Conservation (phyloP, 2,797 vertebrate species). For the Hybognathus amarus region DNA sequence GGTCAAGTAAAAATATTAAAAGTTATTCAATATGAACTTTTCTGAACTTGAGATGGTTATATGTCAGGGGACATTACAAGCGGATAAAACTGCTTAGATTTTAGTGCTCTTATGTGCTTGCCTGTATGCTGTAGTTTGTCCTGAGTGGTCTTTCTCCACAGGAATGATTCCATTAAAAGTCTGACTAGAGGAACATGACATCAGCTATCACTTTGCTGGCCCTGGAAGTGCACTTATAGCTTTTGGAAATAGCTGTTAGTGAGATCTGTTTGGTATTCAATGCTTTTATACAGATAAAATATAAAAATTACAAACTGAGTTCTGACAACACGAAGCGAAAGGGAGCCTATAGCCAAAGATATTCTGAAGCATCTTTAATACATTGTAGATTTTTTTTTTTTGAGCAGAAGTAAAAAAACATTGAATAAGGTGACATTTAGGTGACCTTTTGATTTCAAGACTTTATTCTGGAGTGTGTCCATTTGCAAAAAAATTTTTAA, state of each 20-base stretch:
- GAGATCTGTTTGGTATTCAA: slow-evolving; percentile 39
- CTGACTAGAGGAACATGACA: slow-evolving; percentile 43
- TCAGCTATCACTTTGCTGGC: slow-evolving; percentile 39
- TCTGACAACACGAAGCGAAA: slow-evolving; percentile 3
- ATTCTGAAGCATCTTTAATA: background rate
- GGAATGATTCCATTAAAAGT: slow-evolving; percentile 25
- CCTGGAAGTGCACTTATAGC: slow-evolving; percentile 39
- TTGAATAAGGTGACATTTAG: background rate
- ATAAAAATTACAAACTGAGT: slow-evolving; percentile 27
- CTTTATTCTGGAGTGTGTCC: background rate
- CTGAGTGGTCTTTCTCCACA: slow-evolving; percentile 20
- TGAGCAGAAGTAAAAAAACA: slow-evolving; percentile 9
- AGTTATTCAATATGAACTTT: background rate
- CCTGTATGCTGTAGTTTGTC: slow-evolving; percentile 38
- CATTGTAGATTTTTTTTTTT: background rate
- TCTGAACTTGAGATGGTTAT: background rate
- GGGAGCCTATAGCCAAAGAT: background rate
- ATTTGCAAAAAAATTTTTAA: no score
- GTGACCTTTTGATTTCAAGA: slow-evolving; percentile 35
- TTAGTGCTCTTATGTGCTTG: slow-evolving; percentile 19
- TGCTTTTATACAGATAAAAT: slow-evolving; percentile 31
- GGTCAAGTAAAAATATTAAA: background rate
- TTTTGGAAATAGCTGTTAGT: slow-evolving; percentile 33
- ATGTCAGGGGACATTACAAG: slow-evolving; percentile 22
- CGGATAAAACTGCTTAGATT: slow-evolving; percentile 25